A percentile compares a stretch with the other conserved stretches of the same genome.
Conservation (phyloP, 2,797 vertebrate species). For the Numenius phaeopus region DNA sequence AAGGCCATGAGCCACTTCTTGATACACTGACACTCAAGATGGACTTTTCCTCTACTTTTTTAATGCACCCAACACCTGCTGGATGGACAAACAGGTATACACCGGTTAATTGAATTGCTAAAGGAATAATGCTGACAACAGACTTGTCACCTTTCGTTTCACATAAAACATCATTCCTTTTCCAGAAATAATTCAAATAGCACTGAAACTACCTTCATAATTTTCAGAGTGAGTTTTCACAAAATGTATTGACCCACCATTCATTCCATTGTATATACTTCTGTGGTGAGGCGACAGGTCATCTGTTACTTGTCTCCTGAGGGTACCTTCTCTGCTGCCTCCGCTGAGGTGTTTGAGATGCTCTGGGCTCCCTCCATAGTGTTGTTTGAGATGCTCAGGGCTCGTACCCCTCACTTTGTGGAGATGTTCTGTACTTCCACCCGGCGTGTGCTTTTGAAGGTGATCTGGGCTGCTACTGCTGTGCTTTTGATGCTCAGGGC, state of each 20-base stretch:
- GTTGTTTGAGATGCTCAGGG: conserved; percentile 89
- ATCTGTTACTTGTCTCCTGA: conserved; percentile 86
- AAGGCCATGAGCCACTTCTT: background rate
- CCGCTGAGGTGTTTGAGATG: conserved; percentile 84
- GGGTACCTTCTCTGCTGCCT: conserved; percentile 85
- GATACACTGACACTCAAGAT: background rate
- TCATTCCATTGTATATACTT: conserved; percentile 96
- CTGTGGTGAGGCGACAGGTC: conserved; percentile 90
- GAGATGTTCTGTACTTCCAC: conserved; percentile 89
- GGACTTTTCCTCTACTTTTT: background rate
- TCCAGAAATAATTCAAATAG: background rate
- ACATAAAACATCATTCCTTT: background rate
- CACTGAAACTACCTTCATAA: background rate
- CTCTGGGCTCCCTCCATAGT: conserved; percentile 85
- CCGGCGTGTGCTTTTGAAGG: conserved; percentile 82
- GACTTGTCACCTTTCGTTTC: background rate
- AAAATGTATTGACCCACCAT: conserved; percentile 86
- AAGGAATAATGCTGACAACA: background rate
- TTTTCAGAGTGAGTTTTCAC: conserved; percentile 52
- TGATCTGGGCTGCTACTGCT: conserved; percentile 82
- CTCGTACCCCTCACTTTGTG: conserved; percentile 89
- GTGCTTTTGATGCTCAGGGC: conserved; percentile 84
- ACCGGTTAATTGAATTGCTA: background rate
- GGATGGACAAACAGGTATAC: background rate
- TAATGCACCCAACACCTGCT: background rate